Conservation (phyloP, 2,797 vertebrate species). For the Furcifer pardalis region DNA sequence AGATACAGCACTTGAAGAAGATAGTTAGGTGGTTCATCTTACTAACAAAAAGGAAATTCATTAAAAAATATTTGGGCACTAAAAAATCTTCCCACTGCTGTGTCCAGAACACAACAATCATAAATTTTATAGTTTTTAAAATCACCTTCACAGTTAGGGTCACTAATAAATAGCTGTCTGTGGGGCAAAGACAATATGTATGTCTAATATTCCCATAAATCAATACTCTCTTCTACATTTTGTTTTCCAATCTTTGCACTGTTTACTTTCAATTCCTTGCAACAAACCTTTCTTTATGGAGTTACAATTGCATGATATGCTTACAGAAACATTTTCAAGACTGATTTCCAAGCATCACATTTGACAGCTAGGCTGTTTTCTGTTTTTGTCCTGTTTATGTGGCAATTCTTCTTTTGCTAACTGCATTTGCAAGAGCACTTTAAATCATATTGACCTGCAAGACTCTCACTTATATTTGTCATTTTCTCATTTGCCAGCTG, state of each 20-base stretch:
- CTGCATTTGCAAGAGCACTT: slow-evolving; percentile 9
- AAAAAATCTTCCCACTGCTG: not conserved
- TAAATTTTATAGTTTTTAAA: slow-evolving; percentile 37
- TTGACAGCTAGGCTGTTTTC: not conserved
- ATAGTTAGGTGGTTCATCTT: no score
- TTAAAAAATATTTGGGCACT: not conserved
- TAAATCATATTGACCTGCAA: slow-evolving; percentile 34
- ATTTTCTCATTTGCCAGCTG: slow-evolving; percentile 46
- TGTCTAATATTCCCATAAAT: not conserved
- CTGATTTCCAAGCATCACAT: slow-evolving; percentile 4
- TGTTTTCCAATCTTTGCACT: not conserved
- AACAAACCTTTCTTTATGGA: slow-evolving; percentile 24
- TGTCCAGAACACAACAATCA: slow-evolving; percentile 19
- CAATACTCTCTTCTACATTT: slow-evolving; percentile 27
- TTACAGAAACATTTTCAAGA: slow-evolving; percentile 42
- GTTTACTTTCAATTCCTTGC: slow-evolving; percentile 12
- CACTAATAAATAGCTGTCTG: not conserved
- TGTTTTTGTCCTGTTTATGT: slow-evolving; percentile 11
- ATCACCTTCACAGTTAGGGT: slow-evolving; percentile 3
- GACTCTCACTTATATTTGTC: slow-evolving; percentile 17
- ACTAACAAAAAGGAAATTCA: not conserved
- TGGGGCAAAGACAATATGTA: slow-evolving; percentile 12
- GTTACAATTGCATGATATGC: slow-evolving; percentile 3
- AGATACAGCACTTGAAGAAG: no score
- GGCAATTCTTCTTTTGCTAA: slow-evolving; percentile 30